Percentiles rank a stretch among this genome's conserved stretches.
Evolutionary conservation across 2,797 vertebrate species (phyloP).

Genomic region (Orestias chungarensis): DNA sequence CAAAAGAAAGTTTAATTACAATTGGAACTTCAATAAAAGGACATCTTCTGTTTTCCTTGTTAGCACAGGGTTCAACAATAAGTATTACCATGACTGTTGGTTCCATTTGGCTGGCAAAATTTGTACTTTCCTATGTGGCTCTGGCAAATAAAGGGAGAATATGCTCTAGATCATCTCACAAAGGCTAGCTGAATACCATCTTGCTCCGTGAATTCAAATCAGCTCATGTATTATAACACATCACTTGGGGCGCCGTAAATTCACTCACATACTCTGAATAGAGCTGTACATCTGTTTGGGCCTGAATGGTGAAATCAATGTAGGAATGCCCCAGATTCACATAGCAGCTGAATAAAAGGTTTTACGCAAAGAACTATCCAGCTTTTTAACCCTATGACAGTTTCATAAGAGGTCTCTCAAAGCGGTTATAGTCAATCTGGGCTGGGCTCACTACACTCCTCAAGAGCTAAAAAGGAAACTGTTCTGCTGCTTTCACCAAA

Average conservation of each 20-base stretch:
- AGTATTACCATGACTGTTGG: conserved; percentile 46
- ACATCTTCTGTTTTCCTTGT: conserved; percentile 53
- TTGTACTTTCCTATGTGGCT: conserved; percentile 36
- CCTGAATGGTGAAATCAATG: conserved; percentile 58
- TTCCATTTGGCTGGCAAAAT: conserved; percentile 44
- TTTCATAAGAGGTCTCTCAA: conserved; percentile 67
- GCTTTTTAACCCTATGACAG: conserved; percentile 50
- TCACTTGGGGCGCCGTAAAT: conserved; percentile 33
- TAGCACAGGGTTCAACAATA: conserved; percentile 44
- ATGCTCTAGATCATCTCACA: conserved; percentile 34
- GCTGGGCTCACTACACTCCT: conserved; percentile 33
- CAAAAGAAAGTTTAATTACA: conserved; percentile 44
- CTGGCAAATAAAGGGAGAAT: conserved; percentile 37
- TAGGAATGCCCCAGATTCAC: conserved; percentile 47
- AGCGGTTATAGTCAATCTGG: conserved; percentile 52
- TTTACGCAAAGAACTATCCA: conserved; percentile 41
- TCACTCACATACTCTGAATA: conserved; percentile 31
- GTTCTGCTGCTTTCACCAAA: conserved; percentile 52
- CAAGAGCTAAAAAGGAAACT: conserved; percentile 45
- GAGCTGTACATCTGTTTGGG: conserved; percentile 58
- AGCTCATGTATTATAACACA: conserved; percentile 39
- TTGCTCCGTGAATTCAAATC: conserved; percentile 62
- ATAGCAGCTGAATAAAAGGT: conserved; percentile 25
- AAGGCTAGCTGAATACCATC: conserved; percentile 38
- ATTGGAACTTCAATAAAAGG: conserved; percentile 46